A percentile compares a stretch with the other conserved stretches of the same genome.
Evolutionary conservation across 1,140 invertebrate genomes (phyloP).

Genomic region (Lepidurus packardi): DNA sequence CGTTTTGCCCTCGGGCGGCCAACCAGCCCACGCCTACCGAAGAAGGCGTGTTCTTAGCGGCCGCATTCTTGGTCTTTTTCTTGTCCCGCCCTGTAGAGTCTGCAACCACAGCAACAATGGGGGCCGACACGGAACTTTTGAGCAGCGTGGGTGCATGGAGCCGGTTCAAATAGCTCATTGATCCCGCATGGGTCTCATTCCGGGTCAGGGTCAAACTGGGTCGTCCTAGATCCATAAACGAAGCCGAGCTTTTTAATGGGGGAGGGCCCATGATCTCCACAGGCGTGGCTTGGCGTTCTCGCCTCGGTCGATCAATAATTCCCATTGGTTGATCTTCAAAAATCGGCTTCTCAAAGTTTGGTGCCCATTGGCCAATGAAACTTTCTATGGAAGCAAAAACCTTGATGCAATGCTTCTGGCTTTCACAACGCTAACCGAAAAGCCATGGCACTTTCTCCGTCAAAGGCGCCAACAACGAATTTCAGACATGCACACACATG

Average conservation of each 20-base stretch:
- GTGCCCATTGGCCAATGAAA: too few species aligned
- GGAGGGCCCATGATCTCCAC: not conserved
- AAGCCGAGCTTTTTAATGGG: not conserved
- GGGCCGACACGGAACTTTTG: not conserved
- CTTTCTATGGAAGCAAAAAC: too few species aligned
- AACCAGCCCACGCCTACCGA: not conserved
- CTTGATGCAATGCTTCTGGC: too few species aligned
- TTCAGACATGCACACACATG: too few species aligned
- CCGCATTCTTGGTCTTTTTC: not conserved
- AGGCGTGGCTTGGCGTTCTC: not conserved
- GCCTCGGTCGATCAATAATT: not conserved
- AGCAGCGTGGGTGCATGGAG: not conserved
- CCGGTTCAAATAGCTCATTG: not conserved
- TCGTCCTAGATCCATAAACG: not conserved
- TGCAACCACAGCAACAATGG: too few species aligned
- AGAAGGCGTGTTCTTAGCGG: not conserved
- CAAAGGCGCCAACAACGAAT: too few species aligned
- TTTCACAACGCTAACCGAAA: too few species aligned
- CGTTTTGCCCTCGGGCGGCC: not conserved
- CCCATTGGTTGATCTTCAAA: not conserved
- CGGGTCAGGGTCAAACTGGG: slow-evolving; percentile 4
- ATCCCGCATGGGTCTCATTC: not conserved
- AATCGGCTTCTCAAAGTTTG: too few species aligned
- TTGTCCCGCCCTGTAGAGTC: too few species aligned
- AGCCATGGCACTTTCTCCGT: too few species aligned